Conservation (phyloP, 2,797 vertebrate genomes). For the Octomys mimax region DNA sequence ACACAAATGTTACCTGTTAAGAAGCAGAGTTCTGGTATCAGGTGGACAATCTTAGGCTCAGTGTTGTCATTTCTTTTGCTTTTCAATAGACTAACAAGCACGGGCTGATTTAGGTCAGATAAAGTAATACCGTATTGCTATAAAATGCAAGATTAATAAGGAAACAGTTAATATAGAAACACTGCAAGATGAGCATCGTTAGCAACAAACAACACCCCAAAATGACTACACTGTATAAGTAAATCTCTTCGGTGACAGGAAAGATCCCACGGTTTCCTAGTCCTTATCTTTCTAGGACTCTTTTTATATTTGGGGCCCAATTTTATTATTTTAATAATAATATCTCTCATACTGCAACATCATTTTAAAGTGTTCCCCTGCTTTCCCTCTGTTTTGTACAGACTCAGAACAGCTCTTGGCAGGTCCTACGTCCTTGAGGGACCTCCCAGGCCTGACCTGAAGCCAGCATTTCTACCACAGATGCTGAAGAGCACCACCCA, state of each 20-base stretch:
- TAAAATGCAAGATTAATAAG: slow-evolving; percentile 64
- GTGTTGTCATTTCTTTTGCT: slow-evolving; percentile 64
- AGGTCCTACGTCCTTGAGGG: neutral
- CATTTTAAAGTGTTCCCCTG: neutral
- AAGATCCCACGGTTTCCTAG: neutral
- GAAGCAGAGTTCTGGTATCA: slow-evolving; percentile 87
- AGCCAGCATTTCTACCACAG: neutral
- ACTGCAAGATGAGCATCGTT: neutral
- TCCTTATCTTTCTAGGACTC: neutral
- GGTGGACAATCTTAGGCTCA: slow-evolving; percentile 78
- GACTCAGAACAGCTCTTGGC: neutral
- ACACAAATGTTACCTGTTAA: slow-evolving; percentile 84
- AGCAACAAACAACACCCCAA: neutral
- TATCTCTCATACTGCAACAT: neutral
- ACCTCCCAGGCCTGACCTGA: neutral
- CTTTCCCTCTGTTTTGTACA: neutral
- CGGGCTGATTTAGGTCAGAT: slow-evolving; percentile 86
- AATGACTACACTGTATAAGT: neutral
- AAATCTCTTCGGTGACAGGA: neutral
- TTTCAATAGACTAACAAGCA: slow-evolving; percentile 87
- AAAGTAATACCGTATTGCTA: slow-evolving; percentile 86
- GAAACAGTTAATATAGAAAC: slow-evolving; percentile 9
- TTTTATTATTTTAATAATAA: neutral
- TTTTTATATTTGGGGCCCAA: neutral
- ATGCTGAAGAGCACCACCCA: neutral